Evolutionary conservation across 2,113 vertebrate species (phyloP).

Genomic region (Chaetorhynchus papuensis): DNA sequence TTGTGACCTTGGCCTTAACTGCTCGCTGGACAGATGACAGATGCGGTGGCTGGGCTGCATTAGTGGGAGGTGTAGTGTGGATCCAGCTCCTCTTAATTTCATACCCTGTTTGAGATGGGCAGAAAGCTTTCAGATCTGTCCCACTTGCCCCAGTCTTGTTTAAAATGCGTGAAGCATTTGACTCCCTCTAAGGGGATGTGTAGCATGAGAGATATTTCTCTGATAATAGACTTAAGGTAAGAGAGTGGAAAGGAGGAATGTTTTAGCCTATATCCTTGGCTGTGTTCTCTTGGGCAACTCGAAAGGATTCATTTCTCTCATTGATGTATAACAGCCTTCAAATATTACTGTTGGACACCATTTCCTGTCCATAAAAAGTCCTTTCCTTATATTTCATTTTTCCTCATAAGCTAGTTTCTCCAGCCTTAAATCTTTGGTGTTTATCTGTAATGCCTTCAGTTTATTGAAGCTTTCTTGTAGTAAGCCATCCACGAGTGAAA

Average conservation of each 20-base stretch:
- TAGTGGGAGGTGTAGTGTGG: not conserved
- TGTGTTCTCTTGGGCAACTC: slow-evolving; percentile 24
- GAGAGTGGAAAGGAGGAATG: not conserved
- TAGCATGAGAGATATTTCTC: not conserved
- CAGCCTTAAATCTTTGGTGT: not conserved
- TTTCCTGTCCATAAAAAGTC: slow-evolving; percentile 1
- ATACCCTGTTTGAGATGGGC: not conserved
- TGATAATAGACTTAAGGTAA: slow-evolving; percentile 28
- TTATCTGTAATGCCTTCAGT: not conserved
- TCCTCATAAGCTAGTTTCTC: not conserved
- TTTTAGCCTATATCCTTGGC: not conserved
- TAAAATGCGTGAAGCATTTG: slow-evolving; percentile 20
- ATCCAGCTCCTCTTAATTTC: not conserved
- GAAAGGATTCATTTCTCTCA: slow-evolving; percentile 32
- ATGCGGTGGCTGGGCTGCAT: not conserved
- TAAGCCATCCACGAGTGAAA: not conserved
- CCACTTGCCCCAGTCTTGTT: slow-evolving; percentile 9
- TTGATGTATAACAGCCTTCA: slow-evolving; percentile 32
- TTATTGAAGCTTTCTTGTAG: not conserved
- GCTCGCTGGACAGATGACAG: not conserved
- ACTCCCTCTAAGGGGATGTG: not conserved
- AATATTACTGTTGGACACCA: not conserved
- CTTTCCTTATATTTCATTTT: slow-evolving; percentile 10
- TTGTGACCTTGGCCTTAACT: slow-evolving; percentile 17
- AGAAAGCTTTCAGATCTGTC: slow-evolving; percentile 15